Evolutionary conservation across 2,797 vertebrate species (phyloP), one percentile per base, ranked within the genome.

Genomic region (Gobionotothen gibberifrons): DNA sequence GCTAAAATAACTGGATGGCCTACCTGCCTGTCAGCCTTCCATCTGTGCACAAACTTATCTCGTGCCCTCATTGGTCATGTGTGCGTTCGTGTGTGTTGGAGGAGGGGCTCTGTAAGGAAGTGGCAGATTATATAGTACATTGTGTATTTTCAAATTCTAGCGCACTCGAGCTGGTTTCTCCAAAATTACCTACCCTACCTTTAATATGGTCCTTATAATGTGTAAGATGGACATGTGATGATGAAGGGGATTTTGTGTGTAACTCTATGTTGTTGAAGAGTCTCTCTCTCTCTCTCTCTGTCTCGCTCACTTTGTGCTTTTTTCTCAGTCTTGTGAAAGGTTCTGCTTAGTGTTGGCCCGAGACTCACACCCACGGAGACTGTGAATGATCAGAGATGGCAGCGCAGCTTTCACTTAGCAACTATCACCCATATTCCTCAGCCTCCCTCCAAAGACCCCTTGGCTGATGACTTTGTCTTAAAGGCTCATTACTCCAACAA

Each of bases 381-480:
- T 90, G 76, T 74, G 80, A 88, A 81, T 86, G 85, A 82, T 89
- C 80, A 84, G 81, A 76, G 86, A 85, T 73, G 84, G 77, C 69
- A 85, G 78, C 58, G 7, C 69, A 72, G 79, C 81, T 80, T 93
- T 92, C 85, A 92, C 91, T 94, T 93, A 92, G 89, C 91, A 21
- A 21, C 21, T 21, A 21, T 21, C 21, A 21, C 2, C 21, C 21
- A 21, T 21, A 21, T 21, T 21, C 21, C 21, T 21, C 21, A 21
- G 21, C 21, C 21, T 21, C 21, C 21, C 21, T 21, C 21, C 21
- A 21, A 21, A 21, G 21, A 21, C 21, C 21, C 21, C 21, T 21
- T 21, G 39, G 61, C 32, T 43, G 49, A 72, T 68, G 58, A 60
- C 22, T 78, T 63, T 69, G 57, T 75, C 21, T 59, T 40, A 51